phyloP scores from a whole-genome alignment of 2,113 vertebrate genomes.

The Xyrauchen texanus region DNA sequence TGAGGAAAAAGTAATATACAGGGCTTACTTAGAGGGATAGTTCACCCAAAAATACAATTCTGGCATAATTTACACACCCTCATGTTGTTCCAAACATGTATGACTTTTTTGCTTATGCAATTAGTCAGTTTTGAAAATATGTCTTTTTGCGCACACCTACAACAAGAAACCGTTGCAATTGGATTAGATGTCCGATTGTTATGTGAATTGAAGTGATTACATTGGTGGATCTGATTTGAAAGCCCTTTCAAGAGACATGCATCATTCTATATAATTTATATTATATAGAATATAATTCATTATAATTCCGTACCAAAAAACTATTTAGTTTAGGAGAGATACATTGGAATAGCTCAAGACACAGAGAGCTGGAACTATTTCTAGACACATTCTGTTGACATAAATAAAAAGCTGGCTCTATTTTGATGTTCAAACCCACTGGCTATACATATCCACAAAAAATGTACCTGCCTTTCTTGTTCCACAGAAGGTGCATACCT shows the following conservation, averaged over 20 bases:
- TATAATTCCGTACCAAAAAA: neutral
- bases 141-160: no score
- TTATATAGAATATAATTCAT: no score
- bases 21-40: no score
- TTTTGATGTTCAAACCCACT: neutral
- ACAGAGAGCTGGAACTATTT: neutral
- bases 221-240: neutral
- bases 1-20: neutral
- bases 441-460: slow-evolving; percentile 8
- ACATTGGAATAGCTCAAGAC: neutral
- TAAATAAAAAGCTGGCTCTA: neutral
- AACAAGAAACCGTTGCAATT: neutral
- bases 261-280: no score
- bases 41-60: no score
- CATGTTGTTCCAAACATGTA: no score
- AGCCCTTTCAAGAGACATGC: neutral
- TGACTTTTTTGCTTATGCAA: no score
- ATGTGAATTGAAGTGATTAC: neutral
- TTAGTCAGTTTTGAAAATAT: no score
- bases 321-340: neutral
- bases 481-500: neutral
- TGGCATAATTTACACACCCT: no score
- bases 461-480: neutral
- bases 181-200: neutral
- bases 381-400: neutral